Evolutionary conservation across 2,888 invertebrate genomes (phyloP).

Genomic region (Pediacus dermestoides): DNA sequence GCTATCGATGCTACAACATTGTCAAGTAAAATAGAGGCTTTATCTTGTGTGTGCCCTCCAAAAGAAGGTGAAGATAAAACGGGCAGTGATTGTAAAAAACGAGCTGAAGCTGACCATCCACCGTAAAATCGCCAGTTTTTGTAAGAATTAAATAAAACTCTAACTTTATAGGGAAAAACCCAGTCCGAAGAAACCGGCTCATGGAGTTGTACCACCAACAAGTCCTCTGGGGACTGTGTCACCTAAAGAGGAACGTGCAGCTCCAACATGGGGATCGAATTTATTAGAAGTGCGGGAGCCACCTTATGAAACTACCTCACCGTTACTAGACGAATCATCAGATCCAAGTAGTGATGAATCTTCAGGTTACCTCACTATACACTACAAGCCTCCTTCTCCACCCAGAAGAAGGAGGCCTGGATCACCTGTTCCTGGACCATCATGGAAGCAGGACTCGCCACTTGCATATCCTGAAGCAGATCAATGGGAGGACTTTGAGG

Average conservation of each 20-base stretch:
- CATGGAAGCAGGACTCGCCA: too few species aligned
- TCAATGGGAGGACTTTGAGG: too few species aligned
- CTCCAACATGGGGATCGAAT: conserved; percentile 47
- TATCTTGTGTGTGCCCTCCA: conserved; percentile 13
- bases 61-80: conserved; percentile 11
- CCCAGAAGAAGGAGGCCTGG: too few species aligned
- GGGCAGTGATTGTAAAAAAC: neutral
- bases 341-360: conserved; percentile 3
- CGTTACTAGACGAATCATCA: conserved; percentile 14
- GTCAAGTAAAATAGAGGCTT: too few species aligned
- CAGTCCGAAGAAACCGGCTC: conserved; percentile 21
- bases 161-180: conserved; percentile 10
- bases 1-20: conserved; percentile 27
- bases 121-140: too few species aligned
- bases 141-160: too few species aligned
- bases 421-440: too few species aligned
- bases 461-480: neutral
- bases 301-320: conserved; percentile 8
- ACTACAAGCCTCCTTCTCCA: conserved; percentile 11
- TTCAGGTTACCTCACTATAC: neutral
- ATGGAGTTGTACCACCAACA: conserved; percentile 29
- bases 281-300: conserved; percentile 37
- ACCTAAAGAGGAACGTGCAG: conserved; percentile 32
- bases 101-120: too few species aligned
- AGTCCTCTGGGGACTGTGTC: conserved; percentile 32